Evolutionary conservation across 37 sponge, comb jelly and placozoan genomes (phyloP).

Genomic region (Amphimedon queenslandica): DNA sequence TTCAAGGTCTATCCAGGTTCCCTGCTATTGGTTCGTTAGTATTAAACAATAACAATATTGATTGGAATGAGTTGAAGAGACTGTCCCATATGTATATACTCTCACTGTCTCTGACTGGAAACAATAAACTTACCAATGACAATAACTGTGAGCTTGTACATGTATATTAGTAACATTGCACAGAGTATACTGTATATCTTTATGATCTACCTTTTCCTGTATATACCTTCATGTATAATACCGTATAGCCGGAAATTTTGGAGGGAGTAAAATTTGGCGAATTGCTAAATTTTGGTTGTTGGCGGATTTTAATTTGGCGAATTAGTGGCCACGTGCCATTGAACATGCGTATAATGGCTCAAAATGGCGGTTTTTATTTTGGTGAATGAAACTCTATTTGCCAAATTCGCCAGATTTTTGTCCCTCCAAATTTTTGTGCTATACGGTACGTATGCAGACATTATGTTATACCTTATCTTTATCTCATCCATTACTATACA

Average conservation of each 20-base stretch:
- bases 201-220: not conserved
- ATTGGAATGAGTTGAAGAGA: slow-evolving; percentile 49
- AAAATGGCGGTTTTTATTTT: too few relatives aligned
- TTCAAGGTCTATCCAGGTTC: slow-evolving; percentile 40
- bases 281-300: too few relatives aligned
- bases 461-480: not conserved
- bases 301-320: too few relatives aligned
- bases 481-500: not conserved
- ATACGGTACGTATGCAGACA: too few relatives aligned
- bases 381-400: too few relatives aligned
- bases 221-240: not conserved
- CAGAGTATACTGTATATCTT: not conserved
- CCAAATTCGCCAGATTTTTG: too few relatives aligned
- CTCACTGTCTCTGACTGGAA: slow-evolving; percentile 42
- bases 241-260: not conserved
- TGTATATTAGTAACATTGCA: not conserved
- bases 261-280: too few relatives aligned
- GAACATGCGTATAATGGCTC: too few relatives aligned
- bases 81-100: slow-evolving; percentile 43
- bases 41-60: slow-evolving; percentile 43
- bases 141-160: slow-evolving; percentile 53
- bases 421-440: too few relatives aligned
- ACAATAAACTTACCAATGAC: slow-evolving; percentile 48
- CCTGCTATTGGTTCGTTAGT: slow-evolving; percentile 51
- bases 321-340: too few relatives aligned